A percentile compares a stretch with the other conserved stretches of the same genome.
These are phyloP conservation scores for Lepilemur septentrionalis DNA, from an alignment of 2,797 vertebrate species.

Conservation along the genomic window DNA sequence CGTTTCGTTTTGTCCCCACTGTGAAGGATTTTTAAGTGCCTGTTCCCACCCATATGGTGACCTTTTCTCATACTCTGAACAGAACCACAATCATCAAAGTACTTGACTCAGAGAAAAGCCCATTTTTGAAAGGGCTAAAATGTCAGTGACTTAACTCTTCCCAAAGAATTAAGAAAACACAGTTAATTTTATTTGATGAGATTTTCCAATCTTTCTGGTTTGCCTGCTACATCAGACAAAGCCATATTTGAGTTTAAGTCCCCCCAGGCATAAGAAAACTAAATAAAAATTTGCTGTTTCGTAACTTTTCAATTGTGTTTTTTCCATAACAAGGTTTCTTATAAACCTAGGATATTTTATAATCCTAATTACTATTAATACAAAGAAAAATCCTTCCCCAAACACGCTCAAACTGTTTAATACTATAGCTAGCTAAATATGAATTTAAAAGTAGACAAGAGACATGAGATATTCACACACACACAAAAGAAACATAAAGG, in stretches of 20 bases:
- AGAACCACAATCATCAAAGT: not conserved
- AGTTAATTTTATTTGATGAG: not conserved
- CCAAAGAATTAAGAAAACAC: not conserved
- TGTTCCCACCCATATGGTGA: not conserved
- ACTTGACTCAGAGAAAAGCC: not conserved
- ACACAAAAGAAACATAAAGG: not conserved
- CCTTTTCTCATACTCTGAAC: not conserved
- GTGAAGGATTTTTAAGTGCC: not conserved
- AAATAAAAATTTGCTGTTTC: not conserved
- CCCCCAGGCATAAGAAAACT: not conserved
- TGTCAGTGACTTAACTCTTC: not conserved
- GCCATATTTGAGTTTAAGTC: not conserved
- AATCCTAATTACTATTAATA: not conserved
- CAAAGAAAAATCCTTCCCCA: not conserved
- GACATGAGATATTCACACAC: not conserved
- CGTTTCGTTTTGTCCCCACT: not conserved
- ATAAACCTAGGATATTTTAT: not conserved
- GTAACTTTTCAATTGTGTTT: not conserved
- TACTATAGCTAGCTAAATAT: not conserved
- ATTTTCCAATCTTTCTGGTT: not conserved
- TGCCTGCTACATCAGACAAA: not conserved
- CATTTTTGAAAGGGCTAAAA: not conserved
- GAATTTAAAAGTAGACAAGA: conserved; percentile 21
- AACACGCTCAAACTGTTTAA: not conserved
- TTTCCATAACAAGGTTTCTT: not conserved